Conservation (phyloP, 2,113 vertebrate genomes). For the Amphiprion ocellaris region DNA sequence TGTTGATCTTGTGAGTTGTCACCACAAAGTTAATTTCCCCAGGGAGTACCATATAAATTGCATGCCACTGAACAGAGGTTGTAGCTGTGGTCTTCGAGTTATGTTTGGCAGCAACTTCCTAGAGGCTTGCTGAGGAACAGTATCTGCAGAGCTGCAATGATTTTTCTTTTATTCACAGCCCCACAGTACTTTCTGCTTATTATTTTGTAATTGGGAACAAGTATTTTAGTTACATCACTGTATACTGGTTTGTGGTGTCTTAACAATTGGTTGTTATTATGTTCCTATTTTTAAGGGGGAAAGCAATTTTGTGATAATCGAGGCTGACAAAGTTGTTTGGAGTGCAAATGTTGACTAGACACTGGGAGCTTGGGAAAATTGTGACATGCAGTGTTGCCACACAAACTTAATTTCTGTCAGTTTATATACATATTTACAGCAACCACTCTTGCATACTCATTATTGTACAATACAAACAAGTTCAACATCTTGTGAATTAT, state of each 20-base stretch:
- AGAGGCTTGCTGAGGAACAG: constrained; percentile 46
- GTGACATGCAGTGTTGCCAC: constrained; percentile 3
- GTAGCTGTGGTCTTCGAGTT: constrained; percentile 70
- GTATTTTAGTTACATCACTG: constrained; percentile 52
- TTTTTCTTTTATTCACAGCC: constrained; percentile 43
- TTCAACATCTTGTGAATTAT: constrained; percentile 38
- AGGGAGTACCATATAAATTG: constrained; percentile 78
- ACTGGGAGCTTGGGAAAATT: not conserved
- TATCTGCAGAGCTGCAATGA: constrained; percentile 26
- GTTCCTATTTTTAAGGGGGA: constrained; percentile 60
- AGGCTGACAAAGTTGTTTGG: constrained; percentile 38
- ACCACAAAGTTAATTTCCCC: constrained; percentile 83
- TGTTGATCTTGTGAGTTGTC: constrained; percentile 85
- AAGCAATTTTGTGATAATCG: constrained; percentile 54
- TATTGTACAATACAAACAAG: constrained; percentile 16
- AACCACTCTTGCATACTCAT: not conserved
- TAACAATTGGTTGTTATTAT: constrained; percentile 65
- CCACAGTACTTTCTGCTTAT: constrained; percentile 48
- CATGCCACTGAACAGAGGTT: constrained; percentile 75
- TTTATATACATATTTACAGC: constrained; percentile 30
- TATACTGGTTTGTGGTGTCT: constrained; percentile 68
- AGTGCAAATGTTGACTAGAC: constrained; percentile 19
- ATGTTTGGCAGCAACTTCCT: constrained; percentile 72
- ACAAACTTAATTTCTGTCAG: constrained; percentile 18
- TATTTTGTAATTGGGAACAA: constrained; percentile 65